phyloP scores from a whole-genome alignment of 2,113 vertebrate species.

The Aegypius monachus region DNA sequence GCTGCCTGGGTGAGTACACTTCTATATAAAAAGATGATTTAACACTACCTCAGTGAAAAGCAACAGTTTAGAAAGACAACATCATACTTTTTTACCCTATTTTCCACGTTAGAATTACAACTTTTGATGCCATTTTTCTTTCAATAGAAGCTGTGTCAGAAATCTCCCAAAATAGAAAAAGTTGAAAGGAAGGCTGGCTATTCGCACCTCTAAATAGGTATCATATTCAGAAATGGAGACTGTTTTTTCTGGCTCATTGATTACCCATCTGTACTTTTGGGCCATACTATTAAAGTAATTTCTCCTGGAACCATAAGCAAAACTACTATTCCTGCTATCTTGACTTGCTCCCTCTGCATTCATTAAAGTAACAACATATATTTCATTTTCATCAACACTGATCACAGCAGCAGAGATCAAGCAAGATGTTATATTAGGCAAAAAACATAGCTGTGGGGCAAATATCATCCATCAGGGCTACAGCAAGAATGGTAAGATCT shows the following conservation, averaged over 20 bases:
- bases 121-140: background rate
- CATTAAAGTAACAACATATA: background rate
- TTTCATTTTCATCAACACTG: background rate
- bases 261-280: background rate
- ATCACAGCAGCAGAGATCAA: background rate
- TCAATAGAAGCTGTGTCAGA: background rate
- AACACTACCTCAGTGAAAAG: background rate
- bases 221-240: background rate
- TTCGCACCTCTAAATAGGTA: background rate
- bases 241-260: background rate
- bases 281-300: background rate
- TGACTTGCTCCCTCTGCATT: background rate
- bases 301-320: background rate
- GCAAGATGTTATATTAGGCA: background rate
- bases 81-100: background rate
- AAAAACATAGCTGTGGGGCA: background rate
- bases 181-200: background rate
- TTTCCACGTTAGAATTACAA: background rate
- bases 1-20: background rate
- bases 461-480: background rate
- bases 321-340: background rate
- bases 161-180: background rate
- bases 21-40: background rate
- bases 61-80: background rate
- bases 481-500: background rate